A percentile compares a stretch with the other conserved stretches of the same genome.
Evolutionary conservation across 1,140 invertebrate species (phyloP).

Genomic region (Aplysia californica): DNA sequence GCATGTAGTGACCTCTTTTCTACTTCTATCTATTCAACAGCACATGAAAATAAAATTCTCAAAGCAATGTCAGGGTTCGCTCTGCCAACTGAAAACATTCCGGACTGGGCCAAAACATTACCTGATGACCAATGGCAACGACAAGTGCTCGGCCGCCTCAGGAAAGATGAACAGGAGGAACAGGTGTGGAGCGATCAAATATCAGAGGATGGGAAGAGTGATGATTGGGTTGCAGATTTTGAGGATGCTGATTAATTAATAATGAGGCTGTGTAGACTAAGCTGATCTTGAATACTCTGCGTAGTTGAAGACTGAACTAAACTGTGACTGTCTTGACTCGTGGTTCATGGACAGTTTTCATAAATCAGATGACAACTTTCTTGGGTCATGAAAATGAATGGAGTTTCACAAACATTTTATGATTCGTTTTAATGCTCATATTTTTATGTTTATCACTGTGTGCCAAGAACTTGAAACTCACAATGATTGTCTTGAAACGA

Average conservation of each 20-base stretch:
- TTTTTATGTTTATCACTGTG: too few relatives aligned
- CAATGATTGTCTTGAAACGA: too few relatives aligned
- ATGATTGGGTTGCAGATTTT: not conserved
- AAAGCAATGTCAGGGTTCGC: constrained; percentile 55
- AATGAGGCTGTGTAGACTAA: not conserved
- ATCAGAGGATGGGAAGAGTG: too few relatives aligned
- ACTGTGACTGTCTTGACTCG: not conserved
- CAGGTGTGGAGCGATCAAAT: too few relatives aligned
- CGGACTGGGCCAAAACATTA: constrained; percentile 54
- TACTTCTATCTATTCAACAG: too few relatives aligned
- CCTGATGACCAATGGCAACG: constrained; percentile 56
- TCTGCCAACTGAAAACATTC: constrained; percentile 48
- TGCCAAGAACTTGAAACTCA: too few relatives aligned
- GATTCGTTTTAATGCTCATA: too few relatives aligned
- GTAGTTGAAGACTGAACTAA: not conserved
- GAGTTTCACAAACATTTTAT: too few relatives aligned
- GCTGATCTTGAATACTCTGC: not conserved
- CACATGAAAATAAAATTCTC: constrained; percentile 47
- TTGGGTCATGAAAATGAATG: too few relatives aligned
- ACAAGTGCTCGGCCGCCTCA: constrained; percentile 22
- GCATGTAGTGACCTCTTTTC: too few relatives aligned
- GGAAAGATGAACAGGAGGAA: not conserved
- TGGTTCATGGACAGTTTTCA: too few relatives aligned
- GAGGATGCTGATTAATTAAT: not conserved
- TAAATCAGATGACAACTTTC: too few relatives aligned